Base-by-base conservation (phyloP, 2,113 vertebrate genomes). In the Rhineura floridana region DNA sequence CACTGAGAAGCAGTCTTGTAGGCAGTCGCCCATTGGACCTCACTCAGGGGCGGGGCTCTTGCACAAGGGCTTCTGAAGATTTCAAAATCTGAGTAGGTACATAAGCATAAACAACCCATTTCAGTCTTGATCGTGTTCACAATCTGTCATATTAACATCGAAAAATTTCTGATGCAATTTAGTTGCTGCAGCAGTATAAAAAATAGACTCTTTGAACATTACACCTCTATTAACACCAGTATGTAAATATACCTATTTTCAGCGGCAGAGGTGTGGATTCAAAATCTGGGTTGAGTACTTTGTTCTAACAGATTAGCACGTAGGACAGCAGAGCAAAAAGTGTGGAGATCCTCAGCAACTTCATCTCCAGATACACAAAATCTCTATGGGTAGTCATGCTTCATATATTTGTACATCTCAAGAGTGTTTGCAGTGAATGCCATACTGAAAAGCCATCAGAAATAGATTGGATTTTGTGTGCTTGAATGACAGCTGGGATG, bases 401-500 rank as follows among this genome's bases (percentile, higher is more conserved):
- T 25, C 42, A 11, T 19, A 25, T 36, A 70, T 70, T 25, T 70
- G 65, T 33, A 70, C 9, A 21, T 82, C 44, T 63, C 39, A 63
- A 7, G 59, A 65, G 36, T 8, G 25, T 65, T 65, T 42, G 25
- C 59, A 17, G 59, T 30, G 23, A 44, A 63, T 46, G 50, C 28
- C 39, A 62, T 36, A 62, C n/a, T 39, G 36, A 55, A 73, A 84
- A 30, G 21, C 15, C 30, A n/a, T n/a, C 11, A 69, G 55, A 50
- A 70, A 52, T 70, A 69, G 52, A 83, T 83, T 69, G 46, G 69
- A 84, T 84, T 84, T 84, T 55, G 67, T 73, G 48, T 36, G 48
- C 21, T 73, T 84, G 83, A 73, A 39, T 73, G 83, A 48, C 33
- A 52, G 1, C n/a, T 39, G 21, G 5, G 12, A 28, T 55, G 63